These are phyloP conservation scores for Triops longicaudatus DNA, from an alignment of 1,140 invertebrate genomes.

Conservation along the genomic window DNA sequence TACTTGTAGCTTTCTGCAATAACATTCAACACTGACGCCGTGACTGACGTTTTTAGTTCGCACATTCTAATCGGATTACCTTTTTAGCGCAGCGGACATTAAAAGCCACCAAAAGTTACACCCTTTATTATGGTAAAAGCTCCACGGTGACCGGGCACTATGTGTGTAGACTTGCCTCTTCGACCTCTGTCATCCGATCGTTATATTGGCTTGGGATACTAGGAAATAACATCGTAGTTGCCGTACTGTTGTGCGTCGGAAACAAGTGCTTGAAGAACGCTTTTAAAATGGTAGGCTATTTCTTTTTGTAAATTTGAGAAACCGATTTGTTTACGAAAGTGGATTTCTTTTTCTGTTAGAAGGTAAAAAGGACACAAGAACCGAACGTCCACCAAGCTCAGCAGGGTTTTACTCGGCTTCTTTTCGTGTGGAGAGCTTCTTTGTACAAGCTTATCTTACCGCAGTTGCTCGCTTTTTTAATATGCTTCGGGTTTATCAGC, in stretches of 20 bases:
- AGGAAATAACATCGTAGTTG: neutral
- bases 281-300: neutral
- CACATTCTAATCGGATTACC: neutral
- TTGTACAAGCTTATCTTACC: slow-evolving; percentile 66
- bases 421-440: slow-evolving; percentile 64
- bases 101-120: neutral
- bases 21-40: neutral
- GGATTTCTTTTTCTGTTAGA: neutral
- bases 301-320: neutral
- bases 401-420: slow-evolving; percentile 54
- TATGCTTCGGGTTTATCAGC: slow-evolving; percentile 52
- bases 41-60: neutral
- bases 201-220: neutral
- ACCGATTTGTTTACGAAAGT: neutral
- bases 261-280: neutral
- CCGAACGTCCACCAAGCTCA: neutral
- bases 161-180: neutral
- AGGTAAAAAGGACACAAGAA: neutral
- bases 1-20: neutral
- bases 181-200: neutral
- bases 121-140: neutral
- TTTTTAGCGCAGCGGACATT: neutral
- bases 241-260: no score
- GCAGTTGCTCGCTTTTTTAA: slow-evolving; percentile 55
- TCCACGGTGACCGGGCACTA: neutral